phyloP scores from a whole-genome alignment of 2,113 vertebrate genomes.

The Zootoca vivipara region DNA sequence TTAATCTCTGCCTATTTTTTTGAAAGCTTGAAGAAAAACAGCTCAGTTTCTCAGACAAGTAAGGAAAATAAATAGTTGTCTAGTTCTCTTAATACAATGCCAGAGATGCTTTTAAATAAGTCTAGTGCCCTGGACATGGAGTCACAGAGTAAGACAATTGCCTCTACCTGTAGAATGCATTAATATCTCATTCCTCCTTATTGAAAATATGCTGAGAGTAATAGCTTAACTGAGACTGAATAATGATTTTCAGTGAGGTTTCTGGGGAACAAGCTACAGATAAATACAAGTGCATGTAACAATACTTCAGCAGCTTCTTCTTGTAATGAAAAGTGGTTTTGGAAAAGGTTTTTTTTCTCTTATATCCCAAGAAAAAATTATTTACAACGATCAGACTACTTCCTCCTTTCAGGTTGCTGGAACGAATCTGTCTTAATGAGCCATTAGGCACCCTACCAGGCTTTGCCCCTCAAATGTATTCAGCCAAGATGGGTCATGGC shows the following conservation, averaged over 20 bases:
- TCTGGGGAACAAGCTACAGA: background rate
- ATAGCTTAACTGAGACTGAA: background rate
- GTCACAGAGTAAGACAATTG: background rate
- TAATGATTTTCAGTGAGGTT: background rate
- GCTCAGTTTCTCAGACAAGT: background rate
- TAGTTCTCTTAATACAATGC: background rate
- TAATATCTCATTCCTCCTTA: background rate
- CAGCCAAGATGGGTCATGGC: background rate
- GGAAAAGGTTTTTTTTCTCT: background rate
- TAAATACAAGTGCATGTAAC: background rate
- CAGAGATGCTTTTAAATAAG: conserved; percentile 1
- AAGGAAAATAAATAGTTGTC: background rate
- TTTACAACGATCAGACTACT: background rate
- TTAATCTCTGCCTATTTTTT: background rate
- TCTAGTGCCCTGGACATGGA: background rate
- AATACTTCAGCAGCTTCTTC: background rate
- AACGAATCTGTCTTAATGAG: background rate
- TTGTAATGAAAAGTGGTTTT: background rate
- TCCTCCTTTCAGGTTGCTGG: background rate
- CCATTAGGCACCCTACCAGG: background rate
- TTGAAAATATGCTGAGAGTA: background rate
- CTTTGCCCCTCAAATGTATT: background rate
- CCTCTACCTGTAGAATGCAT: background rate
- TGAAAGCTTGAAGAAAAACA: background rate
- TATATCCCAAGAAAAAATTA: background rate